phyloP scores from a whole-genome alignment of 2,888 invertebrate genomes.

The Meandrusa payeni region DNA sequence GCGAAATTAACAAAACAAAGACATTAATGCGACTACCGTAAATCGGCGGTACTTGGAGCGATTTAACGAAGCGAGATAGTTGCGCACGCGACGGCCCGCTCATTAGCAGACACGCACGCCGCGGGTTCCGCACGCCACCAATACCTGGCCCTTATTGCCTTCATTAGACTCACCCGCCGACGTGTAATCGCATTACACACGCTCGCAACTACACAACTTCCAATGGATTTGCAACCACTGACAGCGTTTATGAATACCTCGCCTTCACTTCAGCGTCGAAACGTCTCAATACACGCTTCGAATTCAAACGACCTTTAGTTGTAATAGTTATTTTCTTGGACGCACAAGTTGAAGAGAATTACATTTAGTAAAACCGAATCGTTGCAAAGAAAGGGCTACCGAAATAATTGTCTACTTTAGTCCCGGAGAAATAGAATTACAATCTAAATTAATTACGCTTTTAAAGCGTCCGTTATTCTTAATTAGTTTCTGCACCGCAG shows the following conservation, averaged over 20 bases:
- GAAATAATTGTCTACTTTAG: conserved; percentile 80
- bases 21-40: conserved; percentile 38
- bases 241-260: conserved; percentile 18
- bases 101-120: conserved; percentile 69
- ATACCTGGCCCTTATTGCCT: conserved; percentile 41
- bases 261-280: background rate
- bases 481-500: conserved; percentile 81
- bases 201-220: conserved; percentile 29
- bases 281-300: conserved; percentile 1
- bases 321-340: conserved; percentile 50
- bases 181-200: conserved; percentile 55
- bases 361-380: conserved; percentile 74
- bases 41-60: conserved; percentile 49
- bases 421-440: conserved; percentile 80
- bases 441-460: conserved; percentile 81
- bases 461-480: conserved; percentile 82
- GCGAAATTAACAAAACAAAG: conserved; percentile 48
- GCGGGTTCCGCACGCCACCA: conserved; percentile 39
- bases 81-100: conserved; percentile 69
- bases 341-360: conserved; percentile 76
- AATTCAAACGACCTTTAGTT: background rate
- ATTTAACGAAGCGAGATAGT: conserved; percentile 62
- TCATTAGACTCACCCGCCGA: conserved; percentile 56
- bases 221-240: conserved; percentile 12
- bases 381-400: conserved; percentile 78